phyloP scores from a whole-genome alignment of 2,888 invertebrate genomes.

The Galeruca laticollis region DNA sequence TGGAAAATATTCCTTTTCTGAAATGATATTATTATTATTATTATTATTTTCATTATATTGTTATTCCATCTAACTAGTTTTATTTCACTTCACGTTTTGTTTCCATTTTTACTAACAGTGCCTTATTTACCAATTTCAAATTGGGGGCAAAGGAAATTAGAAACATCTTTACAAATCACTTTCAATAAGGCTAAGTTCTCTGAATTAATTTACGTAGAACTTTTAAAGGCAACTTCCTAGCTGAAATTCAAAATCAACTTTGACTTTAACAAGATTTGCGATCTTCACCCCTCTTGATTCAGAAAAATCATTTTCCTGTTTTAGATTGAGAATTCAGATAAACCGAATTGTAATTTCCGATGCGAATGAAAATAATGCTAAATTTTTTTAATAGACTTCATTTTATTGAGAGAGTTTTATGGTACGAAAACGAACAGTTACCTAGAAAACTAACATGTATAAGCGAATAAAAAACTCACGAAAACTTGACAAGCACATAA shows the following conservation, averaged over 20 bases:
- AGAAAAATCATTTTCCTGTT: conserved; percentile 47
- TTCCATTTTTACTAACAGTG: neutral
- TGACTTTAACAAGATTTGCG: conserved; percentile 25
- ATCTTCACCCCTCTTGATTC: conserved; percentile 18
- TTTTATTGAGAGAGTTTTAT: conserved; percentile 12
- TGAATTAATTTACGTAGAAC: conserved; percentile 5
- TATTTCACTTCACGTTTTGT: neutral
- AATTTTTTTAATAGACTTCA: conserved; percentile 27
- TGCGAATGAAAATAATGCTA: conserved; percentile 38
- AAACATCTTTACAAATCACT: conserved; percentile 5
- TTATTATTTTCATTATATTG: neutral
- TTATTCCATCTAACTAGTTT: neutral
- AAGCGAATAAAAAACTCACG: no score
- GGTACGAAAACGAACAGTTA: no score
- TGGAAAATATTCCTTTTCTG: no score
- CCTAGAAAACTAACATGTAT: no score
- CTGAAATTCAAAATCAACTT: conserved; percentile 12
- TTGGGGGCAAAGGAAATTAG: neutral
- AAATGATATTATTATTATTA: no score
- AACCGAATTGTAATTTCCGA: conserved; percentile 44
- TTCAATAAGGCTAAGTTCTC: neutral
- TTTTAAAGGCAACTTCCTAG: conserved; percentile 10
- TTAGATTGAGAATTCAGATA: conserved; percentile 46
- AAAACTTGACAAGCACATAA: no score
- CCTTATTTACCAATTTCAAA: neutral